Base-by-base conservation (phyloP, 2,797 vertebrate genomes). In the Onychomys leucogaster region DNA sequence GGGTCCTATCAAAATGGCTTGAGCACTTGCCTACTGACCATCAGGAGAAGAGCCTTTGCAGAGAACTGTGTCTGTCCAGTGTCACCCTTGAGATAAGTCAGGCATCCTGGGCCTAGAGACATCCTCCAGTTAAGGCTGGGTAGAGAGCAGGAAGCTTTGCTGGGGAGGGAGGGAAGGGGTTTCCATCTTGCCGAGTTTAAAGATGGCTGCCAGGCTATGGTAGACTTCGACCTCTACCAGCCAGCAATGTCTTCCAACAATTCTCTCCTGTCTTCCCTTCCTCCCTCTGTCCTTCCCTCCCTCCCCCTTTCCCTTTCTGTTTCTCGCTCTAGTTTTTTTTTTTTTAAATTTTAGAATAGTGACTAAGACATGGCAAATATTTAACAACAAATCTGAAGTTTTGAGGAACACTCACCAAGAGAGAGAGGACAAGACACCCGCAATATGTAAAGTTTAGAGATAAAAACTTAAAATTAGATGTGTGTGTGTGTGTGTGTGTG, bases 381-480 rank as follows among this genome's bases (percentile, higher is more conserved):
- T 94, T 41, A 55, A 7, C 25, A 25, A 61, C 65, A 27, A 73
- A 89, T 13, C n/a, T 9, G 32, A 59, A 17, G 21, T 75, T 46
- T 29, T 75, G 43, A 49, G 55, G 34, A 57, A 65, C 29, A 41
- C 29, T 29, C 78, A 43, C 43, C 46, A 77, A 82, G 19, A 71
- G 34, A 73, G 61, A 29, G 11, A 77, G 9, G 55, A 89, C 13
- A 67, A 81, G 17, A 59, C 27, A 78, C 8, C 46, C 81, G 43
- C 52, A 49, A 65, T 94, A 37, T 65, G 0, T 25, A 77, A 59
- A 23, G 13, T 5, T 93, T 84, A 87, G 0, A 59, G 8, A 65
- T 76, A 32, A 84, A 90, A 94, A 57, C 41, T 69, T 71, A 90
- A 84, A 92, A 14, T 93, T 83, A 32, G 37, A 27, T 90, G 21